Evolutionary conservation across 2,888 invertebrate species (phyloP).

Genomic region (Rhabditoides inermis): DNA sequence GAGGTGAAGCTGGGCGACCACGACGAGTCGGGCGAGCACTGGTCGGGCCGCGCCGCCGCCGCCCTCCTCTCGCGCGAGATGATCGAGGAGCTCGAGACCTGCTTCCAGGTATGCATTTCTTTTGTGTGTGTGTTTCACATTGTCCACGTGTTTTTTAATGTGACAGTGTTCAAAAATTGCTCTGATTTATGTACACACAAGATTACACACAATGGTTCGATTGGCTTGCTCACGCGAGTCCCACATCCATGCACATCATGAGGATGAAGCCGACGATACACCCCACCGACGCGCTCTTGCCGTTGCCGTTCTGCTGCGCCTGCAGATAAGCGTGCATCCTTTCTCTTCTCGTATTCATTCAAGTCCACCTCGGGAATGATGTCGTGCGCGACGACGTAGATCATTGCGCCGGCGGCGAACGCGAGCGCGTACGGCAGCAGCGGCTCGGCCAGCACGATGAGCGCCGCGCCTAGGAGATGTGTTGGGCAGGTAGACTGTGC

Average conservation of each 20-base stretch:
- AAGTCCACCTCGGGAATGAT: conserved; percentile 97
- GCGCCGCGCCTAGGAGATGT: conserved; percentile 77
- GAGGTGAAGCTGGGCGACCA: conserved; percentile 30
- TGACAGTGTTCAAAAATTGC: too few relatives aligned
- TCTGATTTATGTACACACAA: too few relatives aligned
- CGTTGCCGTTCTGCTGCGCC: conserved; percentile 83
- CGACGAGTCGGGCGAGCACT: conserved; percentile 19
- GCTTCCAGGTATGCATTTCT: conserved; percentile 21
- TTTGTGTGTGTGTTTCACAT: not conserved
- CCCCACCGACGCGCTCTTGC: conserved; percentile 85
- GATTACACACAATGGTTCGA: too few relatives aligned
- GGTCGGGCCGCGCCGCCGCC: conserved; percentile 23
- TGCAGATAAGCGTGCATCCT: too few relatives aligned
- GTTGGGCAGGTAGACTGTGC: too few relatives aligned
- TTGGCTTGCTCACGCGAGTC: conserved; percentile 69
- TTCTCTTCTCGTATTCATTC: too few relatives aligned
- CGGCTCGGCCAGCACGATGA: conserved; percentile 65
- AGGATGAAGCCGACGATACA: conserved; percentile 86
- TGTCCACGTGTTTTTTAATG: too few relatives aligned
- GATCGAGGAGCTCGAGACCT: conserved; percentile 31
- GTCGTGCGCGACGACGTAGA: conserved; percentile 88
- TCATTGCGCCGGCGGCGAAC: conserved; percentile 77
- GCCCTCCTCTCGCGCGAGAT: conserved; percentile 28
- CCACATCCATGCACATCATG: conserved; percentile 97
- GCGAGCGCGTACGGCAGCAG: conserved; percentile 77